Evolutionary conservation across 1,140 invertebrate species (phyloP), one percentile per base, ranked within the genome.

Genomic region (Brachionus plicatilis): DNA sequence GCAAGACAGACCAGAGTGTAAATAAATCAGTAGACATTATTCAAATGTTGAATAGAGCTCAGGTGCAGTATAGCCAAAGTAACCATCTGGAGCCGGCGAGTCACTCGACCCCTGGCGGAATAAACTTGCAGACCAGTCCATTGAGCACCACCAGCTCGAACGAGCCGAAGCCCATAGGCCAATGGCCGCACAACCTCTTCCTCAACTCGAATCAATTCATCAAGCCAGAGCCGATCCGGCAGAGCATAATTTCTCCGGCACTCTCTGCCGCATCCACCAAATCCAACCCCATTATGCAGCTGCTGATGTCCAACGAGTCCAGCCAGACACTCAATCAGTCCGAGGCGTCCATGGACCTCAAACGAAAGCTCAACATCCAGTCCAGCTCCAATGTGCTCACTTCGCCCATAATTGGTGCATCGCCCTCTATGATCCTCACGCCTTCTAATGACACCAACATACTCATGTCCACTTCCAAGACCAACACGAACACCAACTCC

Each of bases 21-120:
- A 20, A 72, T 72, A 65, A 43, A 43, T 45, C 41, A 72, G 17
- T 41, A 33, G 65, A 68, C 5, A 82, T 82, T 8, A 82, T 82
- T 24, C 79, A 82, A 82, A 82, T 82, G 79, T 29, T 82, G 53
- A 82, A 68, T 29, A 82, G 41, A 66, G 79, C 79, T 4, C 79
- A 82, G 66, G 79, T 37, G n/a, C 53, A 82, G 37, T 82, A 33
- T 47, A 68, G 11, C 20, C 50, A 68, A 17, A 82, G 41, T 3
- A 60, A 60, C 29, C 50, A 82, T 41, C 43, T 65, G 50, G 65
- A 82, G 79, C 53, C 79, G 7, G 20, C 79, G 7, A 82, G 79
- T 37, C 79, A 82, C 41, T 60, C 79, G 53, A 82, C 72, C 14
- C 72, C 72, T 1, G 72, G 72, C 45, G 72, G 72, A 12, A 24